Conservation (phyloP, 1,140 invertebrate species). For the Vanessa atalanta region DNA sequence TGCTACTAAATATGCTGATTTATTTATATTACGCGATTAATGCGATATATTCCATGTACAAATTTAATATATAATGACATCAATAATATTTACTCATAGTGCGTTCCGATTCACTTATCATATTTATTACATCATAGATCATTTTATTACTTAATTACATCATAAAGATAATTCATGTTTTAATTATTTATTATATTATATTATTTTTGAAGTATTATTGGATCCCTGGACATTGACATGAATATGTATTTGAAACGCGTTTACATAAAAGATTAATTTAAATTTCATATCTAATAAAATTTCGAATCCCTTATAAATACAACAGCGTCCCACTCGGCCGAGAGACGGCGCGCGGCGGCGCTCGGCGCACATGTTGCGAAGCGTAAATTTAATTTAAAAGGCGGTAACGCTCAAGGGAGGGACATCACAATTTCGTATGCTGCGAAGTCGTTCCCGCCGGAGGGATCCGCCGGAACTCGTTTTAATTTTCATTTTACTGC, state of each 20-base stretch:
- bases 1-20: too few relatives aligned
- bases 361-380: slow-evolving; percentile 5
- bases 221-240: background rate
- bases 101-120: background rate
- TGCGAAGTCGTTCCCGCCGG: slow-evolving; percentile 25
- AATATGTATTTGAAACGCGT: background rate
- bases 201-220: background rate
- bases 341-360: background rate
- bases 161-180: too few relatives aligned
- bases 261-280: background rate
- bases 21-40: too few relatives aligned
- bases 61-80: too few relatives aligned
- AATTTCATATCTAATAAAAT: slow-evolving; percentile 1
- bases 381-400: slow-evolving; percentile 14
- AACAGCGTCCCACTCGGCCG: background rate
- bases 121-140: background rate
- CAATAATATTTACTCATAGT: too few relatives aligned
- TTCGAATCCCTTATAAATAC: slow-evolving; percentile 5
- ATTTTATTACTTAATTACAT: too few relatives aligned
- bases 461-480: slow-evolving; percentile 32
- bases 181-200: too few relatives aligned
- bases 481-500: slow-evolving; percentile 47
- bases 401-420: slow-evolving; percentile 13
- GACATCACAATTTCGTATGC: slow-evolving; percentile 15
- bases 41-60: too few relatives aligned